Base-by-base conservation (phyloP, 2,888 invertebrate genomes). In the Phortica okadai region DNA sequence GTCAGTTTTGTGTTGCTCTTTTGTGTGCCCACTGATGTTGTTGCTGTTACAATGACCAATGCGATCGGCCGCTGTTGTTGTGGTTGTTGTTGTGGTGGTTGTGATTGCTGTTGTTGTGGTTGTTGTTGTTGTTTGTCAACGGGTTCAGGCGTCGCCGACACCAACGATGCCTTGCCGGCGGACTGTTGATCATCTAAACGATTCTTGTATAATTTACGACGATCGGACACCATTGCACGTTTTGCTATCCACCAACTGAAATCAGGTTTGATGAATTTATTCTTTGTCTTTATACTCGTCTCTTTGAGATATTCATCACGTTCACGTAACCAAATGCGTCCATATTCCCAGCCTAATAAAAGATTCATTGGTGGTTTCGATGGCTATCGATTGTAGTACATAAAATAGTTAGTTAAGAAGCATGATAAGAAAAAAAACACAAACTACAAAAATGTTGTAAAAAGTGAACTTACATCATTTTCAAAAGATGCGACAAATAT, bases 341-440 rank as follows among this genome's bases (percentile, higher is more conserved):
- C 82, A 7, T 77, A 80, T 45, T 81, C 78, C 81, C 82, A 81
- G 44, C 74, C 75, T 14, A 82, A n/a, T 7, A 81, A 14, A 0
- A 44, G 59, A 21, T 42, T 50, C 74, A 80, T 79, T 2, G 54
- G 21, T 5, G 76, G 59, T 7, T 74, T n/a, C 14, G 69, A 2
- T 16, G n/a, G 42, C 66, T 66, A 8, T n/a, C 8, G 64, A 25
- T 25, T 21, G 21, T 21, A 21, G 21, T 21, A 21, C 21, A 21
- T 21, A 21, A 64, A 21, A 21, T 16, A 0, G 45, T 45, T 45
- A 45, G 45, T 45, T 45, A 10, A 21, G 21, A 21, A 21, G 21
- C 21, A 21, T 21, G 21, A 21, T 21, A 21, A n/a, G n/a, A 21
- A 21, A 21, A 21, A 21, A 21, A 21, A 21, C 21, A 21, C 21